These are phyloP conservation scores for Lepisosteus oculatus DNA, from an alignment of 2,113 vertebrate genomes.

Conservation along the genomic window DNA sequence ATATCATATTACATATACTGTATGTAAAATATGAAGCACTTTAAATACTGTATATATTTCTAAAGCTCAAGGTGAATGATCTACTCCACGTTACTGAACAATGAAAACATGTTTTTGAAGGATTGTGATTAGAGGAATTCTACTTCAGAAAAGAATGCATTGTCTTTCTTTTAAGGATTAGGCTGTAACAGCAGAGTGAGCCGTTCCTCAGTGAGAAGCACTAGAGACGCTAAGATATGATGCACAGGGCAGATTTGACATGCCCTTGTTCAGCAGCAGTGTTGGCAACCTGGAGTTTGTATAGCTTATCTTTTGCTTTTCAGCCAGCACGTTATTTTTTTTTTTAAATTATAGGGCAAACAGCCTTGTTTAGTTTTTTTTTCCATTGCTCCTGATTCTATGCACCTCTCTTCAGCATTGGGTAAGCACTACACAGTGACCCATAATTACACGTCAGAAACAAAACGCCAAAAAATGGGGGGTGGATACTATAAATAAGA, in stretches of 20 bases:
- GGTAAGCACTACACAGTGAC: background rate
- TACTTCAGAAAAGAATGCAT: no score
- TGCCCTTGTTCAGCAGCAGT: background rate
- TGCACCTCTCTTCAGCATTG: background rate
- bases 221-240: slow-evolving; percentile 19
- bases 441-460: background rate
- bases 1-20: no score
- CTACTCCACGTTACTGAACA: no score
- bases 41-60: no score
- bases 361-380: background rate
- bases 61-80: no score
- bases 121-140: no score
- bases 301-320: slow-evolving; percentile 20
- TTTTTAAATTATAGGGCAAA: slow-evolving; percentile 7
- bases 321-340: slow-evolving; percentile 6
- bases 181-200: no score
- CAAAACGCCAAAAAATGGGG: slow-evolving; percentile 17
- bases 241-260: slow-evolving; percentile 16
- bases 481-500: slow-evolving; percentile 6
- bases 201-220: background rate
- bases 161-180: no score
- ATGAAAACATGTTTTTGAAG: no score
- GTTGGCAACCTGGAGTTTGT: slow-evolving; percentile 12
- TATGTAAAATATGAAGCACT: no score
- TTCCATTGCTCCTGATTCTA: background rate